phyloP scores from a whole-genome alignment of 2,797 vertebrate genomes.

The Perodicticus potto region DNA sequence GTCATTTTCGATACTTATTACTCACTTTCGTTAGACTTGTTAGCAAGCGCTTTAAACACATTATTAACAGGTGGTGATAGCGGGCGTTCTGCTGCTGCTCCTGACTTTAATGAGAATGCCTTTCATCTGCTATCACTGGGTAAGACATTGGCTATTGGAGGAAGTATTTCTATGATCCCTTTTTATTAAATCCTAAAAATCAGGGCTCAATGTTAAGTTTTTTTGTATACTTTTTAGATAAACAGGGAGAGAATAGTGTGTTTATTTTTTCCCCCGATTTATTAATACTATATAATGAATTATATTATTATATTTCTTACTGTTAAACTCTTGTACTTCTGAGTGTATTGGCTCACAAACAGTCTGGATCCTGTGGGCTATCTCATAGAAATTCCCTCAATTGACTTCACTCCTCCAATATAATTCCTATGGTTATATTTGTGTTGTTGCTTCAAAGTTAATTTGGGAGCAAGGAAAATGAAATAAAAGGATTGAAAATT shows the following conservation, averaged over 20 bases:
- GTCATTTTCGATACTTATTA: not conserved
- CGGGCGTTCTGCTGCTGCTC: not conserved
- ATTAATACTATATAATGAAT: not conserved
- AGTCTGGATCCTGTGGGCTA: not conserved
- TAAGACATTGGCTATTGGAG: not conserved
- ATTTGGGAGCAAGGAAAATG: not conserved
- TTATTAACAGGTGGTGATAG: not conserved
- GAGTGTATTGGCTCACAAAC: not conserved
- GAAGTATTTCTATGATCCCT: not conserved
- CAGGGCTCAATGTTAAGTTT: not conserved
- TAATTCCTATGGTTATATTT: not conserved
- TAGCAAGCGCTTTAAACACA: not conserved
- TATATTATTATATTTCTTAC: not conserved
- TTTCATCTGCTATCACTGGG: not conserved
- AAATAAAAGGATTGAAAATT: not conserved
- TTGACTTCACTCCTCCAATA: not conserved
- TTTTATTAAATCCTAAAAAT: constrained; percentile 4
- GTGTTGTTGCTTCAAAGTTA: not conserved
- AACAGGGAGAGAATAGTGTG: not conserved
- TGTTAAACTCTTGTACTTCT: not conserved
- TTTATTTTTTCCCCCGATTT: not conserved
- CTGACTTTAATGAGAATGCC: not conserved
- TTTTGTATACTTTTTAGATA: not conserved
- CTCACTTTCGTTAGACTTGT: not conserved
- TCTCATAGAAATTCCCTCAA: constrained; percentile 4